These are phyloP conservation scores for Pachydiplax longipennis DNA, from an alignment of 2,888 invertebrate species.

Conservation along the genomic window DNA sequence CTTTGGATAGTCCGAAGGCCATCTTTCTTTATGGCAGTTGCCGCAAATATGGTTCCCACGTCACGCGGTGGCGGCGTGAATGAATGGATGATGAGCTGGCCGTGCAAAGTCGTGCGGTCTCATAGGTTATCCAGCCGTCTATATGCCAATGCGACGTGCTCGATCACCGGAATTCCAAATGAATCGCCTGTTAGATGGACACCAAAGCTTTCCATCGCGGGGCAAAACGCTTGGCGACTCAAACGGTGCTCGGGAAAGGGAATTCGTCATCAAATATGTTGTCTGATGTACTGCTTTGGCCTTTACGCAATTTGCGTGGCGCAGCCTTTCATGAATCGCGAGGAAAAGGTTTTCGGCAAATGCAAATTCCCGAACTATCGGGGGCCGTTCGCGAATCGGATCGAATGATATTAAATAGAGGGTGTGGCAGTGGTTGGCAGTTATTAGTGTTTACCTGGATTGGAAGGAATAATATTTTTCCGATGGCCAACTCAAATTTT, in stretches of 20 bases:
- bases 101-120: neutral
- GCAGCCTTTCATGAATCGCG: too few species aligned
- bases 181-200: neutral
- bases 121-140: neutral
- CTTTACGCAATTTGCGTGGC: too few species aligned
- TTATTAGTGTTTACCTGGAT: too few species aligned
- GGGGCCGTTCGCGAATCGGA: too few species aligned
- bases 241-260: neutral
- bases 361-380: too few species aligned
- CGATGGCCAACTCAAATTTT: too few species aligned
- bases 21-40: neutral
- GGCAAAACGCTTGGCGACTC: neutral
- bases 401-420: too few species aligned
- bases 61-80: neutral
- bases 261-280: neutral
- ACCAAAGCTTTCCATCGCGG: neutral
- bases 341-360: too few species aligned
- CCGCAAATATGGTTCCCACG: slow-evolving; percentile 1
- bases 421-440: too few species aligned
- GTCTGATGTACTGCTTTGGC: neutral
- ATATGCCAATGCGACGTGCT: neutral
- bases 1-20: neutral
- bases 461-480: too few species aligned
- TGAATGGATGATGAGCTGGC: neutral
- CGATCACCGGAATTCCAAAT: neutral